Evolutionary conservation across 2,888 invertebrate genomes (phyloP), one percentile per base, ranked within the genome.

Genomic region (Unio pictorum): DNA sequence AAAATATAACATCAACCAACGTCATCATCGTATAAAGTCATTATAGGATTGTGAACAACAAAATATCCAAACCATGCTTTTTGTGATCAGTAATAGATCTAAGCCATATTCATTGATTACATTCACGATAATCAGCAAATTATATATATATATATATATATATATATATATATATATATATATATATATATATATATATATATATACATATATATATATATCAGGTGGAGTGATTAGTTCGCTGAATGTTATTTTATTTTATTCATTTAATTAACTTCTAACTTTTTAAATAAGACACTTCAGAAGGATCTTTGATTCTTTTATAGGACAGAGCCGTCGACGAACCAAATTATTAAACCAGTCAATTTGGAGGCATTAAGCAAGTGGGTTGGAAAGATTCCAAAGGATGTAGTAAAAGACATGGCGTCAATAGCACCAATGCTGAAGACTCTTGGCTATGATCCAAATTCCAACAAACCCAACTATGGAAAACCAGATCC

Each of bases 331-430:
- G 98, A 99, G 92, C 93, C 98, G 75, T 98, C 98, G 64, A 97
- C 97, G 76, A 98, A 99, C 92, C 99, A 99, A 93, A 98, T 99
- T 85, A 96, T 99, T 90, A 98, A 98, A 88, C 97, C 99, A 20
- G 95, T 99, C 74, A 99, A 99, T 92, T 92, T 96, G 87, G 98
- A 98, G 91, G 99, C 99, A 64, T 92, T 99, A 78, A 84, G 87
- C 58, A 91, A 91, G 74, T 92, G 92, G 92, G 91, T 91, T n/a
- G 85, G 90, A 34, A 79, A 87, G 15, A 89, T 92, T 65, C 92
- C 92, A 1, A 93, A 94, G 26, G 98, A 99, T 92, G 98, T 99
- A 73, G 93, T 97, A 76, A 93, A 93, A 75, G 96, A 97, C 90
- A 96, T 97, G 96, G 94, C 95, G 28, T 94, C 94, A 85, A 93